Base-by-base conservation (phyloP, 2,888 invertebrate species). In the Chrysomela aeneicollis region DNA sequence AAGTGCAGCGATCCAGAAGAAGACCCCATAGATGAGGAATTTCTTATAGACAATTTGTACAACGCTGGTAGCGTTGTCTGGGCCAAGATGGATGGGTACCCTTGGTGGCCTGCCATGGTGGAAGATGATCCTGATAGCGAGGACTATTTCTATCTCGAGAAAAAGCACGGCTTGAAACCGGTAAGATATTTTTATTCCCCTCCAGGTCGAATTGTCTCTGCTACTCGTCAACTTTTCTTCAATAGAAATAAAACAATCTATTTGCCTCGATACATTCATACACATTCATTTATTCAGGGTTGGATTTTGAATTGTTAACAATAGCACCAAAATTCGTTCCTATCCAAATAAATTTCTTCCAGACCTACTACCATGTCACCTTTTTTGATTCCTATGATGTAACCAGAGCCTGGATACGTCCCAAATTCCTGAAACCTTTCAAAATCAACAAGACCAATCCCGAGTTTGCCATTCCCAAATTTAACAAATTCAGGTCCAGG, bases 81-180 rank as follows among this genome's bases (percentile, higher is more conserved):
- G 88, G 91, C 87, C 0, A 85, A 83, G 37, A 70, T 88, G 68
- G 71, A 80, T 0, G 88, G 88, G 21, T 89, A 84, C 82, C 90
- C 90, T 1, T 90, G 89, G 89, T 91, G 90, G 90, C 91, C 91
- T 1, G 90, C 87, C 1, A 88, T 92, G 85, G 86, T 91, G 0
- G 90, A 90, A 68, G 88, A 89, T 75, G 87, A 87, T 73, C 89
- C 90, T 0, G 88, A 90, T 68, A 82, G 82, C 0, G 87, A 87
- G 67, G 84, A 85, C 64, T 89, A 83, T 76, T 88, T 86, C 75
- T 87, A 87, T 87, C 79, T 87, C 0, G 85, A 86, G 67, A 70
- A 71, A 15, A 85, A 85, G 1, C 12, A 37, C 8, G 84, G 84
- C 70, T 85, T 85, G 74, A 84, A 85, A 70, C 87, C 87, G 8